These are phyloP conservation scores for Calameuta idolon DNA, from an alignment of 2,888 invertebrate species.

Conservation along the genomic window DNA sequence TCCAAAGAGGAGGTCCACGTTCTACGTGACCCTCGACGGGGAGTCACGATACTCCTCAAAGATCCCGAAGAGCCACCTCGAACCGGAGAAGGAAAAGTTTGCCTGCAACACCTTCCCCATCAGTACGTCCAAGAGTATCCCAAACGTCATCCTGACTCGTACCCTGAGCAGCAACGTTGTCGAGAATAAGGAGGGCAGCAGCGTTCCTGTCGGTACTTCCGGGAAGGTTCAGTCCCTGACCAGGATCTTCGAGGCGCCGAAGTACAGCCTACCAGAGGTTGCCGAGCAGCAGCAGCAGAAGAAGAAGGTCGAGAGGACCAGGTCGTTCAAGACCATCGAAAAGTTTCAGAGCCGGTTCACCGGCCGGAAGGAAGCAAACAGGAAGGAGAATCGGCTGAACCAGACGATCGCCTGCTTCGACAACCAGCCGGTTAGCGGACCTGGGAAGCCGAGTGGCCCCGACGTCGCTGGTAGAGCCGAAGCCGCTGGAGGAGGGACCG, in stretches of 20 bases:
- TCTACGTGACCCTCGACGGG: slow-evolving; percentile 78
- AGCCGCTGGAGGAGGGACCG: neutral
- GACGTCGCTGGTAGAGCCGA: neutral
- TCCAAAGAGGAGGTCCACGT: slow-evolving; percentile 75
- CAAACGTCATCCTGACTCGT: slow-evolving; percentile 51
- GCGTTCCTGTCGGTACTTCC: slow-evolving; percentile 37
- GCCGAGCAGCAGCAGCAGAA: slow-evolving; percentile 44
- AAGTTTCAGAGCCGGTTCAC: slow-evolving; percentile 60
- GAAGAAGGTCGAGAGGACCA: slow-evolving; percentile 62
- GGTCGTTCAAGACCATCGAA: slow-evolving; percentile 64
- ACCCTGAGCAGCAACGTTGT: slow-evolving; percentile 55
- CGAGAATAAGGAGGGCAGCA: slow-evolving; percentile 18
- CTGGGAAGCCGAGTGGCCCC: neutral
- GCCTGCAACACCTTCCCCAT: slow-evolving; percentile 72
- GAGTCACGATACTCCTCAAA: slow-evolving; percentile 47
- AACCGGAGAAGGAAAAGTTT: slow-evolving; percentile 66
- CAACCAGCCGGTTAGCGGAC: neutral
- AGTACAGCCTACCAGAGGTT: slow-evolving; percentile 23
- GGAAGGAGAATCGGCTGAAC: slow-evolving; percentile 48
- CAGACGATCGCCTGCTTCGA: slow-evolving; percentile 50
- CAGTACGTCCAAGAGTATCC: slow-evolving; percentile 49
- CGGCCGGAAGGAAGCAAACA: slow-evolving; percentile 49
- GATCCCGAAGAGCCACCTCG: slow-evolving; percentile 41
- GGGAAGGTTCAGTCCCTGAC: slow-evolving; percentile 64
- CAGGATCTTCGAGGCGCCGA: slow-evolving; percentile 59